Evolutionary conservation across 1,140 invertebrate species (phyloP).

Genomic region (Xylocopa sonorina): DNA sequence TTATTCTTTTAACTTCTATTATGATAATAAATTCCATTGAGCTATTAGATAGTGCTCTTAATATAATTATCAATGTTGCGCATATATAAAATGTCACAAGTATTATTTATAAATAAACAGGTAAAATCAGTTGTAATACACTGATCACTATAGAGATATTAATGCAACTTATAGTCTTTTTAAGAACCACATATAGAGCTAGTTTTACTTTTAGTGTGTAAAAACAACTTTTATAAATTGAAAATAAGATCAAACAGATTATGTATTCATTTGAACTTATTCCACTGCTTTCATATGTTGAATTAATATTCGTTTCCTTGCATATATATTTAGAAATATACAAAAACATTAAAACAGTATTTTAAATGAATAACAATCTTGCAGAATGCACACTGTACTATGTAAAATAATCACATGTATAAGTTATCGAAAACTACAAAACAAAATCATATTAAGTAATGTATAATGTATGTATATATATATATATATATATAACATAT

Average conservation of each 20-base stretch:
- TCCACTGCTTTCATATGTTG: not conserved
- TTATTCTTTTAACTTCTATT: not conserved
- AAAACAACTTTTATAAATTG: not conserved
- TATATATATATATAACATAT: not conserved
- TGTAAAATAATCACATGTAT: not conserved
- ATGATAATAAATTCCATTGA: not conserved
- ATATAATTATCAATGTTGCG: not conserved
- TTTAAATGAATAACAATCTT: constrained; percentile 9
- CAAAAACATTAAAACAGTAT: constrained; percentile 23
- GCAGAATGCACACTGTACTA: constrained; percentile 5
- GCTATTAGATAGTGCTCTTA: not conserved
- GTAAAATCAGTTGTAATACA: too few relatives aligned
- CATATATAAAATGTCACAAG: not conserved
- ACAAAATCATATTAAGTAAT: constrained; percentile 20
- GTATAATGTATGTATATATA: not conserved
- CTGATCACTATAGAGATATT: too few relatives aligned
- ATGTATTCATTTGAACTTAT: not conserved
- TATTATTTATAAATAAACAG: not conserved
- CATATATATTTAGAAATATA: constrained; percentile 13
- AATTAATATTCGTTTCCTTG: not conserved
- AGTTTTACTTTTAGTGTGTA: too few relatives aligned
- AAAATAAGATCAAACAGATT: not conserved
- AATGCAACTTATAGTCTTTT: too few relatives aligned
- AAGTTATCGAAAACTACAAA: constrained; percentile 20
- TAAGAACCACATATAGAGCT: too few relatives aligned